phyloP scores from a whole-genome alignment of 2,113 vertebrate species.

The Oncorhynchus keta region DNA sequence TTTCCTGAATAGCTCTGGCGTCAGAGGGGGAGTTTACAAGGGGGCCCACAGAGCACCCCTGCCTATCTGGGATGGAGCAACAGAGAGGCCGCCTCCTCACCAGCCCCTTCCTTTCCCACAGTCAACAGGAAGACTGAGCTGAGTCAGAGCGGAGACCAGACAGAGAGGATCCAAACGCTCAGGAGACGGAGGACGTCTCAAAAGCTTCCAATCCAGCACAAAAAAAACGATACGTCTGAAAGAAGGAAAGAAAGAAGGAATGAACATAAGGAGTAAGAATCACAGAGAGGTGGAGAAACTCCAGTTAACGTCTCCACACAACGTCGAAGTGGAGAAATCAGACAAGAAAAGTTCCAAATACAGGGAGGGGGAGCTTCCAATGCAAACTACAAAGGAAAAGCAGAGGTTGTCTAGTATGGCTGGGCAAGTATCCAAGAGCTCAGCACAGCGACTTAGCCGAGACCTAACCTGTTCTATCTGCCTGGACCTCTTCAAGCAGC shows the following conservation, averaged over 20 bases:
- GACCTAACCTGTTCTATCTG: conserved; percentile 89
- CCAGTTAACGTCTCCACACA: conserved; percentile 64
- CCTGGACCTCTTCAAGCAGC: conserved; percentile 86
- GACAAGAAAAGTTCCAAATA: conserved; percentile 64
- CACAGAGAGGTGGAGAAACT: conserved; percentile 70
- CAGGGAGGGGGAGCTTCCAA: conserved; percentile 58
- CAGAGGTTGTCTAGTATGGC: conserved; percentile 51
- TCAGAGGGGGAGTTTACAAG: conserved; percentile 41
- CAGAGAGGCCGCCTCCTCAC: conserved; percentile 45
- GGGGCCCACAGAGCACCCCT: conserved; percentile 38
- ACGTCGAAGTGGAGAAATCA: conserved; percentile 57
- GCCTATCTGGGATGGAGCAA: conserved; percentile 42
- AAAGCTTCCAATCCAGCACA: conserved; percentile 41
- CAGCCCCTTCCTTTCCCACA: conserved; percentile 64
- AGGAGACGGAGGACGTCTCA: conserved; percentile 48
- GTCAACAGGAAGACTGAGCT: conserved; percentile 74
- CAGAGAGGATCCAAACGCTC: conserved; percentile 31
- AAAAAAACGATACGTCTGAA: conserved; percentile 38
- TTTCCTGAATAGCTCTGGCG: conserved; percentile 47
- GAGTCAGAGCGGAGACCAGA: conserved; percentile 3
- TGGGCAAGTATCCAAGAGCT: conserved; percentile 57
- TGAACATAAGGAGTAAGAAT: conserved; percentile 54
- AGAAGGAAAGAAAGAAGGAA: conserved; percentile 59
- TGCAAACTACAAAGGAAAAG: conserved; percentile 59
- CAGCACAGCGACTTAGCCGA: conserved; percentile 73